A percentile compares a stretch with the other conserved stretches of the same genome.
Conservation (phyloP, 53 echinoderm and acorn worm genomes). For the Mesocentrotus franciscanus region DNA sequence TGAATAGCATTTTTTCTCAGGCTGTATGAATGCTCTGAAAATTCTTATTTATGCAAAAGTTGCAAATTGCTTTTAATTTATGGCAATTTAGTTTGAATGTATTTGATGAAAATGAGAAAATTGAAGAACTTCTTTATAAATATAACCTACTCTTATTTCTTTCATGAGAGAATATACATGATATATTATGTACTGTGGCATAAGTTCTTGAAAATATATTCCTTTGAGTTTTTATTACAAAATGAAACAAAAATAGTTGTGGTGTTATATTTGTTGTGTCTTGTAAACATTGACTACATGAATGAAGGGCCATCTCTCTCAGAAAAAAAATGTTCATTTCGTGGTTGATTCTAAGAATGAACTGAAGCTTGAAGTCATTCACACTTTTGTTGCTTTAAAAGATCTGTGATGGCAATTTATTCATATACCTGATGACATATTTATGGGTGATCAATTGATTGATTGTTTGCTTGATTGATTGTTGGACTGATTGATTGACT, state of each 20-base stretch:
- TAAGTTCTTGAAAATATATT: slow-evolving; percentile 4
- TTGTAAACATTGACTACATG: not conserved
- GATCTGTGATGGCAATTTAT: not conserved
- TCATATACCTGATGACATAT: not conserved
- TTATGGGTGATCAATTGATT: not conserved
- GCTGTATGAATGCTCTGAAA: not conserved
- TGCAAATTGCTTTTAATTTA: not conserved
- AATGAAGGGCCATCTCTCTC: not conserved
- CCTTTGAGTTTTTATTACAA: not conserved
- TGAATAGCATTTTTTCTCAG: not conserved
- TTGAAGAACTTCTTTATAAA: not conserved
- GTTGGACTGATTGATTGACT: not conserved
- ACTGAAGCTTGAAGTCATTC: not conserved
- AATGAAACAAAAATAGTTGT: not conserved
- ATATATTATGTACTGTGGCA: not conserved
- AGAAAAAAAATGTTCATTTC: not conserved
- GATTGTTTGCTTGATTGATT: not conserved
- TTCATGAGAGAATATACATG: not conserved
- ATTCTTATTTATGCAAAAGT: not conserved
- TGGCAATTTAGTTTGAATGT: not conserved
- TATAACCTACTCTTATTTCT: not conserved
- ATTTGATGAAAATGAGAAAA: not conserved
- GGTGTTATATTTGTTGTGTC: not conserved
- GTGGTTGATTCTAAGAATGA: not conserved
- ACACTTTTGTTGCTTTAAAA: not conserved